Percentiles rank a stretch among this genome's conserved stretches.
Conservation (phyloP, 2,888 invertebrate genomes). For the Brenthis hecate region DNA sequence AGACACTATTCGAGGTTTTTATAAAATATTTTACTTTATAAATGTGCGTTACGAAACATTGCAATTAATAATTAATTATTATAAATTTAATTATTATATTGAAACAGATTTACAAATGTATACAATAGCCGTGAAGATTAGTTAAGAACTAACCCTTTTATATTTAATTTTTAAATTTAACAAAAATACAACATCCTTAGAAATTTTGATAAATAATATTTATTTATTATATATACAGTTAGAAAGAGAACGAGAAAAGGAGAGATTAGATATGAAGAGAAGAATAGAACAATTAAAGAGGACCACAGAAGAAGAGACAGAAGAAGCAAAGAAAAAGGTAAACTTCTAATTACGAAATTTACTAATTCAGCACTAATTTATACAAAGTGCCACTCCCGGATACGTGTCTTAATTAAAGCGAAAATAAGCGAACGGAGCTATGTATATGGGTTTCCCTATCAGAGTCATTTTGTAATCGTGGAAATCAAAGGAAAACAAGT, state of each 20-base stretch:
- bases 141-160: too few species aligned
- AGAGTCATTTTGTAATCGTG: not conserved
- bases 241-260: constrained; percentile 94
- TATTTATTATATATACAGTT: constrained; percentile 76
- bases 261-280: constrained; percentile 92
- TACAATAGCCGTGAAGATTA: too few species aligned
- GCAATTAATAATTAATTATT: too few species aligned
- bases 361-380: too few species aligned
- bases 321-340: constrained; percentile 93
- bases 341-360: not conserved
- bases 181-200: too few species aligned
- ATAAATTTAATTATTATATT: not conserved
- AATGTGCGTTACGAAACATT: not conserved
- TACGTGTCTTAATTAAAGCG: not conserved
- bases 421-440: not conserved
- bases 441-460: not conserved
- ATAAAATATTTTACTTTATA: too few species aligned
- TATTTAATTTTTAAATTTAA: too few species aligned
- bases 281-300: constrained; percentile 92
- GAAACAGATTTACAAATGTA: too few species aligned
- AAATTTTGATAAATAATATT: too few species aligned
- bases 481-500: not conserved
- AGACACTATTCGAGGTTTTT: constrained; percentile 89
- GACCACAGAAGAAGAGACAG: constrained; percentile 93
- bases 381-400: too few species aligned